phyloP scores from a whole-genome alignment of 2,888 invertebrate species.

The Notodonta dromedarius region DNA sequence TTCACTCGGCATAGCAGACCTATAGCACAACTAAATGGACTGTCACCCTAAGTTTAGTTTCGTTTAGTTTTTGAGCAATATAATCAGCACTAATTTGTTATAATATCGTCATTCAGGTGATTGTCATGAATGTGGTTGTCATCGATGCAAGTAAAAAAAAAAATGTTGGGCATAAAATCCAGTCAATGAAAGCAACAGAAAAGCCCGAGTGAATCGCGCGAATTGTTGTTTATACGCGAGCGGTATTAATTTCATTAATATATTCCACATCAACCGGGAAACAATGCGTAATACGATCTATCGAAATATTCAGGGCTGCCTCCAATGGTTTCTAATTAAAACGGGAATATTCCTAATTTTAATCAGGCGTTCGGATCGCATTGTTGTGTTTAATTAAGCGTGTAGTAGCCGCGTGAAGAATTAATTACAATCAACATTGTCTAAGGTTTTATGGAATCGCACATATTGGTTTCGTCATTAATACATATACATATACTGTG shows the following conservation, averaged over 20 bases:
- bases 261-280: slow-evolving; percentile 28
- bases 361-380: slow-evolving; percentile 23
- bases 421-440: slow-evolving; percentile 11
- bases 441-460: not conserved
- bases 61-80: too few species aligned
- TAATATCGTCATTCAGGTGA: too few species aligned
- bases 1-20: too few species aligned
- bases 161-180: not conserved
- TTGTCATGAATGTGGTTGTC: too few species aligned
- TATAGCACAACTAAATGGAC: too few species aligned
- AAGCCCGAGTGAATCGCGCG: not conserved
- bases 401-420: slow-evolving; percentile 6
- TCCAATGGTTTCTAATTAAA: slow-evolving; percentile 26
- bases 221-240: slow-evolving; percentile 11
- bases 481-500: not conserved
- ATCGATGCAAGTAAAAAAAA: not conserved
- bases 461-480: not conserved
- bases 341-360: slow-evolving; percentile 37
- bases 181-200: not conserved
- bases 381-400: slow-evolving; percentile 25
- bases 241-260: slow-evolving; percentile 37
- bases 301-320: slow-evolving; percentile 35
- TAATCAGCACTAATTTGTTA: too few species aligned
- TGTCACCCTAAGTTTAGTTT: too few species aligned
- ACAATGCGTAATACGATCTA: slow-evolving; percentile 36